phyloP scores from a whole-genome alignment of 1,140 invertebrate genomes.

The Drosophila repleta region DNA sequence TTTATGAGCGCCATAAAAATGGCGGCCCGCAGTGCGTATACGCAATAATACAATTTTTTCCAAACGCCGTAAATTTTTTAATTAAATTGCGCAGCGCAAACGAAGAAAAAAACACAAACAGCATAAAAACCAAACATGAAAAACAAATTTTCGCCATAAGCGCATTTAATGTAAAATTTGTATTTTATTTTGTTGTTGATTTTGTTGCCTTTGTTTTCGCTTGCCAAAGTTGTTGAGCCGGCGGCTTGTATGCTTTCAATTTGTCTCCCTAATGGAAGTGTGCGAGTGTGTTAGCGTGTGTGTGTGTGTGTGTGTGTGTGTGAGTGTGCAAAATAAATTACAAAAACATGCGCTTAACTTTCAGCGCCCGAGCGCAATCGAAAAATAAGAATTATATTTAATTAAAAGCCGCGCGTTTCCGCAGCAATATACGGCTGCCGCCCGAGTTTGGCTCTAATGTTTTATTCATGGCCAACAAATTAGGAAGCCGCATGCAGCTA shows the following conservation, averaged over 20 bases:
- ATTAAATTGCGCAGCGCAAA: conserved; percentile 65
- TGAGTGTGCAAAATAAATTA: conserved; percentile 43
- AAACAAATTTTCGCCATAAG: conserved; percentile 43
- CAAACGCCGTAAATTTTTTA: conserved; percentile 64
- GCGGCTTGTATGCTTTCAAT: conserved; percentile 68
- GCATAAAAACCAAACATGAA: conserved; percentile 28
- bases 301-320: conserved; percentile 20
- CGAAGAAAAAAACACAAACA: conserved; percentile 16
- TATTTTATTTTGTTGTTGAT: conserved; percentile 19
- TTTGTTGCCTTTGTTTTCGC: conserved; percentile 31
- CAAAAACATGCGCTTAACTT: conserved; percentile 19
- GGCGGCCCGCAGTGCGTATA: conserved; percentile 50
- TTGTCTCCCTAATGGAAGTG: conserved; percentile 42
- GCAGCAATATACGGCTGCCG: neutral
- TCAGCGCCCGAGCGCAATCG: conserved; percentile 2
- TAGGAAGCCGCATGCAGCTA: neutral
- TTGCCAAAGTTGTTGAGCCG: conserved; percentile 35
- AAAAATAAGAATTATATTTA: conserved; percentile 35
- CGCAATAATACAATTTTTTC: conserved; percentile 50
- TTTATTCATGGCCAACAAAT: conserved; percentile 31
- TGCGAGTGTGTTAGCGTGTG: conserved; percentile 9
- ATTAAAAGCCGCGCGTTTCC: conserved; percentile 28
- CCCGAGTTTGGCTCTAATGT: conserved; percentile 19
- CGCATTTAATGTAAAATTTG: conserved; percentile 36
- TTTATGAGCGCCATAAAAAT: conserved; percentile 43